Conservation (phyloP, 2,113 vertebrate species). For the Indicator indicator region DNA sequence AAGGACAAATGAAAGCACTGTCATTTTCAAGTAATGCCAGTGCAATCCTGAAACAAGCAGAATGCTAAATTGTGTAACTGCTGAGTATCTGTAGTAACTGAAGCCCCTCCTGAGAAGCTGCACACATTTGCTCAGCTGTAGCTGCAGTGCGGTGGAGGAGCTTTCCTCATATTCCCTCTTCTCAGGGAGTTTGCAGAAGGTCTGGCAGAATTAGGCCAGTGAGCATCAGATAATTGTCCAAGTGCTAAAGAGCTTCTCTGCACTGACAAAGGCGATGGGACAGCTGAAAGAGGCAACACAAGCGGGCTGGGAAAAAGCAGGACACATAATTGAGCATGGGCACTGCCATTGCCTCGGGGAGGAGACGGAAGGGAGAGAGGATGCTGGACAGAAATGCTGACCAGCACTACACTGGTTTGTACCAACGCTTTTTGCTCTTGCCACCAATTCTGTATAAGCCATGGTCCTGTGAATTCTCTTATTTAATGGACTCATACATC, state of each 20-base stretch:
- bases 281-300: background rate
- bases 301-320: background rate
- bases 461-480: background rate
- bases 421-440: background rate
- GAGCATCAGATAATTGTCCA: conserved; percentile 40
- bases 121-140: background rate
- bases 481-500: rapidly evolving
- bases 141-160: background rate
- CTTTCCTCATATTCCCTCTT: background rate
- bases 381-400: background rate
- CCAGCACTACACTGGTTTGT: background rate
- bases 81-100: background rate
- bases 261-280: background rate
- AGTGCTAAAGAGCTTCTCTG: background rate
- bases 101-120: background rate
- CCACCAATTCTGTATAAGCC: background rate
- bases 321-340: background rate
- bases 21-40: background rate
- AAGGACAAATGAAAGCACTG: background rate
- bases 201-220: conserved; percentile 58
- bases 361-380: background rate
- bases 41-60: background rate
- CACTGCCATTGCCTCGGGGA: background rate
- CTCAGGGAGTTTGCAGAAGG: background rate
- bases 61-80: background rate